These are phyloP conservation scores for Mola mola DNA, from an alignment of 2,113 vertebrate genomes.

Conservation along the genomic window DNA sequence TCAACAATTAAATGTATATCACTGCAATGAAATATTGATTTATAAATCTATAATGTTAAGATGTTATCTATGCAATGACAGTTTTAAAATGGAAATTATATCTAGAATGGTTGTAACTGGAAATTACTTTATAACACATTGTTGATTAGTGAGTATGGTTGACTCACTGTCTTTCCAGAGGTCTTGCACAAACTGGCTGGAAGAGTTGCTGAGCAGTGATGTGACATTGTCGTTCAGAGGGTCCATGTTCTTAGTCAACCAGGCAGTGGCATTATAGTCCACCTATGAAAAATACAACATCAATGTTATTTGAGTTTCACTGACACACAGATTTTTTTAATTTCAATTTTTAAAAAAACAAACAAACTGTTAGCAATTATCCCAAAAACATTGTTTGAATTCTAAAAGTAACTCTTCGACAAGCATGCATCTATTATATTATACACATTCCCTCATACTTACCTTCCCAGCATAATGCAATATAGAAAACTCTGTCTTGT, in stretches of 20 bases:
- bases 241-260: slow-evolving; percentile 99
- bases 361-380: not conserved
- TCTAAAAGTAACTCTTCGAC: no score
- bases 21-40: no score
- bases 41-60: no score
- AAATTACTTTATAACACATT: no score
- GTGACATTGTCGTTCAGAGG: slow-evolving; percentile 95
- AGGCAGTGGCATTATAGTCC: slow-evolving; percentile 90
- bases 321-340: not conserved
- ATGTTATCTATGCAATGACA: no score
- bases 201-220: slow-evolving; percentile 89
- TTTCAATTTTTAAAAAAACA: no score
- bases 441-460: not conserved
- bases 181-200: slow-evolving; percentile 91
- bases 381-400: not conserved
- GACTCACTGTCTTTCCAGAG: slow-evolving; percentile 95
- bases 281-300: slow-evolving; percentile 81
- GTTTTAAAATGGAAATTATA: no score
- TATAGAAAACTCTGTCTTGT: slow-evolving; percentile 93
- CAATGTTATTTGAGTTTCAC: not conserved
- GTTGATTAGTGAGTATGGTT: no score
- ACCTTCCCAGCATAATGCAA: slow-evolving; percentile 96
- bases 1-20: no score
- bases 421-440: no score
- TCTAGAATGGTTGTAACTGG: no score